Evolutionary conservation across 2,797 vertebrate species (phyloP), one percentile per base, ranked within the genome.

Genomic region (Microcaecilia unicolor): DNA sequence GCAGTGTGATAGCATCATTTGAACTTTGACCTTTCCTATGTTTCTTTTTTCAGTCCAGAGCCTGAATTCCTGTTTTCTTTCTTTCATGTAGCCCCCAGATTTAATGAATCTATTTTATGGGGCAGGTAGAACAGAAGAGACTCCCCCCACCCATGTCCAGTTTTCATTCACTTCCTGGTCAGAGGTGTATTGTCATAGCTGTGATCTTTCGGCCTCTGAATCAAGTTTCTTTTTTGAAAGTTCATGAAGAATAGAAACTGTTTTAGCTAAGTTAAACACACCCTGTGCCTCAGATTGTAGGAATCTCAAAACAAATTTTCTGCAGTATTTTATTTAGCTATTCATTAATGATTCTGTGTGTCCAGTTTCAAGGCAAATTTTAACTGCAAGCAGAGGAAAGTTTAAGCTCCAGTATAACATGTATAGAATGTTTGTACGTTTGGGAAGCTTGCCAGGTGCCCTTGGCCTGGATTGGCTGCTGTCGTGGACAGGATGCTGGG

Each of bases 101-200:
- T n/a, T n/a, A n/a, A n/a, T n/a, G n/a, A n/a, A n/a, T n/a, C n/a
- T n/a, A n/a, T n/a, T n/a, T n/a, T 50, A 57, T 47, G 55, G 48
- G 63, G 54, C 64, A 68, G 60, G 62, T 64, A 73, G 58, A 47
- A 37, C 61, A 15, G 28, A 28, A 46, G 28, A 34, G 38, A 44
- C 25, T 33, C 44, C 58, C 2, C n/a, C n/a, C n/a, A n/a, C n/a
- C n/a, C 1, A 47, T 59, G 64, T 52, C 39, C 50, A 56, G 44
- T 61, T 59, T 70, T 65, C 37, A 49, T 42, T 61, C 53, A 28
- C 44, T 47, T 55, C 41, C 37, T 2, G 22, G 43, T 66, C 58
- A 36, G 44, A 83, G 79, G 74, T 77, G 74, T 44, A 54, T 83
- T 89, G 78, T 86, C 83, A 84, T 77, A 80, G 30, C 62, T 25